These are phyloP conservation scores for Dunckerocampus dactyliophorus DNA, from an alignment of 2,113 vertebrate species.

Conservation along the genomic window DNA sequence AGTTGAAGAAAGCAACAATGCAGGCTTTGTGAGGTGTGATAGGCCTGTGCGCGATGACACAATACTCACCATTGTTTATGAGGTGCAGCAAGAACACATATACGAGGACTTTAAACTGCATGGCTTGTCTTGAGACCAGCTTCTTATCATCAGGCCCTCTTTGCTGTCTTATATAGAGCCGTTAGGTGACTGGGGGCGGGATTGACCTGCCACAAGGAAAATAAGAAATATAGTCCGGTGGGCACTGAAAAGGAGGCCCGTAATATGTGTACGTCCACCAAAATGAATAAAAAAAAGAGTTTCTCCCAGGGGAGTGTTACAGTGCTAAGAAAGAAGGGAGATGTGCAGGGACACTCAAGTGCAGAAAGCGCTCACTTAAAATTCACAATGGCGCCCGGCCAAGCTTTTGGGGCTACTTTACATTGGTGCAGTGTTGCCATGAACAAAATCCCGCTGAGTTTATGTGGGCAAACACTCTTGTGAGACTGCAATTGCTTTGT, in stretches of 20 bases:
- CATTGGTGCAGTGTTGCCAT: conserved; percentile 70
- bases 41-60: conserved; percentile 9
- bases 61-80: conserved; percentile 70
- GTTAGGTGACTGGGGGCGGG: conserved; percentile 54
- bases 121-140: conserved; percentile 52
- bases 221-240: conserved; percentile 54
- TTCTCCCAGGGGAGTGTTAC: conserved; percentile 6
- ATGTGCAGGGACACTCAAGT: conserved; percentile 49
- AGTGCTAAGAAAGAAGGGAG: conserved; percentile 22
- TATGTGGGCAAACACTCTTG: conserved; percentile 59
- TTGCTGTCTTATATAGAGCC: conserved; percentile 50
- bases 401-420: conserved; percentile 71
- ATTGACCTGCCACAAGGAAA: conserved; percentile 31
- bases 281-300: conserved; percentile 17
- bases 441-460: conserved; percentile 62
- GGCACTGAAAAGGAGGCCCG: conserved; percentile 42
- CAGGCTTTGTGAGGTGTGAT: conserved; percentile 2
- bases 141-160: conserved; percentile 64
- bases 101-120: conserved; percentile 75
- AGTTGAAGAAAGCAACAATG: conserved; percentile 9
- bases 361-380: conserved; percentile 67
- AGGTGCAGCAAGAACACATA: conserved; percentile 50
- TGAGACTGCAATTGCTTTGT: conserved; percentile 38
- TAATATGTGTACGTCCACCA: conserved; percentile 43
- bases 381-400: conserved; percentile 67